Evolutionary conservation across 1,140 invertebrate genomes (phyloP), one percentile per base, ranked within the genome.

Genomic region (Micrasema longulum): DNA sequence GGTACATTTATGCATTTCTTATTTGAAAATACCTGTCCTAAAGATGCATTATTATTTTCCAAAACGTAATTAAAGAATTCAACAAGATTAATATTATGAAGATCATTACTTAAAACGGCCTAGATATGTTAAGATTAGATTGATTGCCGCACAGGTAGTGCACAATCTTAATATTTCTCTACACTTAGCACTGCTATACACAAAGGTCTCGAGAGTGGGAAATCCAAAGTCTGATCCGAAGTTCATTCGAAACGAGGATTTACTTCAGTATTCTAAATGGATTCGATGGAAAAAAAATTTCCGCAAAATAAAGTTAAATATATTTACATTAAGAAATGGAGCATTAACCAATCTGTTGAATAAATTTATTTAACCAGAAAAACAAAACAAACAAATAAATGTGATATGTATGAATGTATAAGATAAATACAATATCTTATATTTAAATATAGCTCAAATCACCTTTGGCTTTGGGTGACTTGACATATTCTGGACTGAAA

Each of bases 401-500:
- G 70, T 71, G 70, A 71, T 71, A 71, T 71, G 70, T 71, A 57
- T 66, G 62, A 71, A 71, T 71, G 26, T 66, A 71, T 65, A 43
- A 66, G 26, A 66, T 38, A 52, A 71, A 23, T 70, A 66, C 55
- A 10, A 48, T 47, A 68, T 57, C 26, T 68, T 68, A 68, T 26
- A 47, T 35, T 47, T 31, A 66, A 23, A 66, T 43, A 50, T 63
- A 22, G 14, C 12, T 43, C 11, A 64, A 64, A 23, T 22, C 22
- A 48, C 23, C 16, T 45, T 48, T 48, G 14, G 50, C 23, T 14
- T 50, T 48, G 22, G 43, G 26, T 53, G n/a, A n/a, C n/a, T 1
- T 50, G 43, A 50, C 14, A 50, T 11, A 22, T 35, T 22, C 14
- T 6, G 12, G 20, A 31, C 26, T 31, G 26, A 31, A 31, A 4